Evolutionary conservation across 1,140 invertebrate genomes (phyloP).

Genomic region (Lasioglossum albipes): DNA sequence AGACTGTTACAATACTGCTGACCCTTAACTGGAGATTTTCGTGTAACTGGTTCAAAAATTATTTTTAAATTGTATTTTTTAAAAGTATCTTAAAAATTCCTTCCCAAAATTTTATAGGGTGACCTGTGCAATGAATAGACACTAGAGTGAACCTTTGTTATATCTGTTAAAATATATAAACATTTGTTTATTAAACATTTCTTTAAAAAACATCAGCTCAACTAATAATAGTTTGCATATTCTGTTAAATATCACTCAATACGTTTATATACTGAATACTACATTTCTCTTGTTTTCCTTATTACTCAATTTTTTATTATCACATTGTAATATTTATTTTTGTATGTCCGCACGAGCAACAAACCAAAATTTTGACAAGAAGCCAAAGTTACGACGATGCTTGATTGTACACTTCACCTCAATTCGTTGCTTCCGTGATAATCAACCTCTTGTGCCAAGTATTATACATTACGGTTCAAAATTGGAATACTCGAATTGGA

Average conservation of each 20-base stretch:
- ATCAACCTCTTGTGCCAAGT: background rate
- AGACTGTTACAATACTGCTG: background rate
- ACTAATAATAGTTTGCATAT: background rate
- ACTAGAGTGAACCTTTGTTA: too few relatives aligned
- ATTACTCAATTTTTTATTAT: background rate
- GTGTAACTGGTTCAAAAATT: too few relatives aligned
- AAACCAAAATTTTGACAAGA: background rate
- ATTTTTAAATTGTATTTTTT: too few relatives aligned
- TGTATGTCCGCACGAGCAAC: background rate
- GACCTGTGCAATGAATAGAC: too few relatives aligned
- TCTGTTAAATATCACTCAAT: background rate
- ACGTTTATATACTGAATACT: background rate
- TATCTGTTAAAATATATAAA: too few relatives aligned
- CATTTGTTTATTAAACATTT: too few relatives aligned
- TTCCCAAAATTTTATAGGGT: background rate
- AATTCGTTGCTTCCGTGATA: background rate
- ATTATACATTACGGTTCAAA: too few relatives aligned
- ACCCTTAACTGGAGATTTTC: too few relatives aligned
- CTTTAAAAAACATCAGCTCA: too few relatives aligned
- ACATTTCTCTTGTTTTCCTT: background rate
- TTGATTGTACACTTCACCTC: background rate
- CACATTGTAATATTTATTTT: background rate
- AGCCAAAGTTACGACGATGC: background rate
- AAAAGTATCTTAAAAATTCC: too few relatives aligned
- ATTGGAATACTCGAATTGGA: too few relatives aligned